Evolutionary conservation across 2,888 invertebrate genomes (phyloP).

Genomic region (Lasioglossum figueresi): DNA sequence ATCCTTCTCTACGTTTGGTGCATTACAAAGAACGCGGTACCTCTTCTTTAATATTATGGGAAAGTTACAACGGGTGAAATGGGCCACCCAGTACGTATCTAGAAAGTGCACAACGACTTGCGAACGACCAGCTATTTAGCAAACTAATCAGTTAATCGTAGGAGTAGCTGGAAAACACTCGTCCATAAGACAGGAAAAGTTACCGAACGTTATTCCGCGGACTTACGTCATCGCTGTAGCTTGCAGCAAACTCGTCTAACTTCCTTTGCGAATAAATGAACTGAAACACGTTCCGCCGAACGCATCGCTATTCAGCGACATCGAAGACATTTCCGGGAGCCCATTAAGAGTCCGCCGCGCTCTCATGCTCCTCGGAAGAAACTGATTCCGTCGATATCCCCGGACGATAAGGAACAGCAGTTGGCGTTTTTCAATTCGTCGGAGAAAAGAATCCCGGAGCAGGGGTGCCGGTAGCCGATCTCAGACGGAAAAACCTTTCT

Average conservation of each 20-base stretch:
- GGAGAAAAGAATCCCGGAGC: background rate
- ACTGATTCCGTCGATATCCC: constrained; percentile 5
- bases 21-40: no score
- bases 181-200: background rate
- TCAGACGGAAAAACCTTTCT: constrained; percentile 7
- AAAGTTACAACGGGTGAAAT: no score
- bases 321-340: background rate
- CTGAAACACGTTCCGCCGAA: background rate
- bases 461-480: background rate
- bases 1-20: no score
- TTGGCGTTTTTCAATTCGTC: constrained; percentile 4
- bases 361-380: constrained; percentile 4
- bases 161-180: no score
- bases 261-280: background rate
- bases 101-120: background rate
- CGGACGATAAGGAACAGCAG: background rate
- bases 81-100: no score
- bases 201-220: background rate
- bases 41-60: no score
- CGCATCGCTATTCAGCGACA: background rate
- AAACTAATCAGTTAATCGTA: background rate
- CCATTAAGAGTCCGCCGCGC: background rate
- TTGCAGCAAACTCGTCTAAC: background rate
- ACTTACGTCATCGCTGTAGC: background rate
- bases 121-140: background rate